phyloP scores from a whole-genome alignment of 2,888 invertebrate genomes.

The Andrena hattorfiana region DNA sequence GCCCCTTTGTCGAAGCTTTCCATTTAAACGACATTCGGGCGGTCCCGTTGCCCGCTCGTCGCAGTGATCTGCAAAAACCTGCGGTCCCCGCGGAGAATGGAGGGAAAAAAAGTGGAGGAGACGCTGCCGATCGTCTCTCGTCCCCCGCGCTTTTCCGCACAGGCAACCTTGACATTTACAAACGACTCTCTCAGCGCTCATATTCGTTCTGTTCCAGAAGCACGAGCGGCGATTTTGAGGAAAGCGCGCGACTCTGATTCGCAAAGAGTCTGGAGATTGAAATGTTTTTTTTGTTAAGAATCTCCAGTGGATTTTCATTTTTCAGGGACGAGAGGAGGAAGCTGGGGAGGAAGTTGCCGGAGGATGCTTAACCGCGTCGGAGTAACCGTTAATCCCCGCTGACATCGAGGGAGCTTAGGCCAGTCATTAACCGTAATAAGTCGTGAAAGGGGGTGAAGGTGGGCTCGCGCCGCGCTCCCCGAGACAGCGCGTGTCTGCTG shows the following conservation, averaged over 20 bases:
- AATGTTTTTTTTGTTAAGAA: too few species aligned
- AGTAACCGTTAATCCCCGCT: slow-evolving; percentile 40
- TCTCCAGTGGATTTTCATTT: not conserved
- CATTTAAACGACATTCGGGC: slow-evolving; percentile 62
- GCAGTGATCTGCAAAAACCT: slow-evolving; percentile 66
- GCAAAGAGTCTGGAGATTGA: too few species aligned
- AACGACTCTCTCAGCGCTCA: not conserved
- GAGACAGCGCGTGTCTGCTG: slow-evolving; percentile 32
- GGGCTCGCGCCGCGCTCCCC: slow-evolving; percentile 16
- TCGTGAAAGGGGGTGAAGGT: slow-evolving; percentile 17
- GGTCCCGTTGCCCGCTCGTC: slow-evolving; percentile 11
- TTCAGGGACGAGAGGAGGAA: not conserved
- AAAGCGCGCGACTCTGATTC: too few species aligned
- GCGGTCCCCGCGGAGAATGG: not conserved
- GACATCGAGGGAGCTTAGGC: slow-evolving; percentile 25
- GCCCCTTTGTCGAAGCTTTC: slow-evolving; percentile 61
- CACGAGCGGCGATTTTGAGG: too few species aligned
- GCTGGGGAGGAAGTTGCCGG: not conserved
- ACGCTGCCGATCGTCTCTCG: not conserved
- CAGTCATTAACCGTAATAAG: slow-evolving; percentile 38
- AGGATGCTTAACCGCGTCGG: slow-evolving; percentile 1
- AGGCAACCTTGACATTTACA: not conserved
- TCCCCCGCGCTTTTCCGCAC: not conserved
- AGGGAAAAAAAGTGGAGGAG: slow-evolving; percentile 17
- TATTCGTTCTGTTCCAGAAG: not conserved